Evolutionary conservation across 2,797 vertebrate species (phyloP), one percentile per base, ranked within the genome.

Genomic region (Smutsia temminckii): DNA sequence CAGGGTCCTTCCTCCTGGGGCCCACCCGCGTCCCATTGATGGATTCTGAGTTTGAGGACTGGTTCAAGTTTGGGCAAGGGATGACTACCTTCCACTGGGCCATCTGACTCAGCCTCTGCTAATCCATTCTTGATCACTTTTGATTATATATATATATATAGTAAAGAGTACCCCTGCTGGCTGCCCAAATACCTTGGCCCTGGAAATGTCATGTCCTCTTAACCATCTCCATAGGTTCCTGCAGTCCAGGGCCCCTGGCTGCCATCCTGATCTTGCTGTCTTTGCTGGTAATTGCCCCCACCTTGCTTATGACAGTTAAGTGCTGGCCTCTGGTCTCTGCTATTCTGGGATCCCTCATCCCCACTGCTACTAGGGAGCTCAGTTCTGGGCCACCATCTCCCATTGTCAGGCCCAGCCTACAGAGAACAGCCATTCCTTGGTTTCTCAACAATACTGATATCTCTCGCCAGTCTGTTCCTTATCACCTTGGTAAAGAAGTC

Each of bases 341-440:
- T 40, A 0, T 34, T 27, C 49, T 0, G 3, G 4, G n/a, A 71
- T 21, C 53, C 51, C 2, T 5, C 4, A 2, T 40, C 21, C 20
- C 64, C 29, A 0, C 11, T 17, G 74, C 74, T 37, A 9, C 4
- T 2, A 11, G 32, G 46, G 18, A 27, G 25, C 46, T 72, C 81
- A 21, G 46, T 9, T 79, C 66, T 7, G 4, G 1, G 2, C 63
- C 59, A 34, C 2, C 29, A 2, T 17, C 5, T 42, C n/a, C 84
- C 64, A 10, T 23, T 12, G 8, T 57, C 32, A 12, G 75, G 49
- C 49, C 21, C 40, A 27, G 68, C n/a, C 74, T 7, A 21, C 51
- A 42, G 11, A 91, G 20, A 20, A 63, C 34, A 13, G 75, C 16
- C 32, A 6, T 5, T 3, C 1, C 42, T 3, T 7, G 61, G 23